Evolutionary conservation across 2,797 vertebrate genomes (phyloP), one percentile per base, ranked within the genome.

Genomic region (Cirrhinus molitorella): DNA sequence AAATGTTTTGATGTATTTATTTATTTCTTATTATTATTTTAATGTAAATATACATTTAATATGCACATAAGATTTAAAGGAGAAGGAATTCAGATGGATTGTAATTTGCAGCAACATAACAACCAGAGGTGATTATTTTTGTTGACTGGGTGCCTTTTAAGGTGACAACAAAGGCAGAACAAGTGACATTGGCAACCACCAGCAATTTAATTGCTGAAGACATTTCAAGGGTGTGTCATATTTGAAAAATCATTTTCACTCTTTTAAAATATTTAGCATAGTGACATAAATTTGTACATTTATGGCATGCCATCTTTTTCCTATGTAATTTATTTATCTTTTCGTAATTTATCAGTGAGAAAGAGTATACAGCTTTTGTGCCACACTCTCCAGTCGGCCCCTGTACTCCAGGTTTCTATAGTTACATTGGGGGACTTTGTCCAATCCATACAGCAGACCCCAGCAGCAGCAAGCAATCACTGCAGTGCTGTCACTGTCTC

Each of bases 401-500:
- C 90, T 87, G 90, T 96, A 96, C 89, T 96, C 96, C 86, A 96
- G 93, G 11, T 92, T 88, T 43, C 16, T 61, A 86, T 96, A 93
- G 91, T 97, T 96, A 72, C 91, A 87, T 21, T 91, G 71, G 0
- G 95, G 95, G 75, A 96, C 94, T 5, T 92, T 92, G 5, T 88
- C 25, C 8, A 91, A 91, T 43, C 95, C 94, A 0, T 96, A 84
- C 19, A 93, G 89, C 31, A 95, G 90, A 72, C 96, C 96, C 95
- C 95, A 97, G 70, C 93, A 95, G 85, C 95, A 95, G 86, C 94
- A 94, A 1, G 95, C 96, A 0, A 96, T 96, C 72, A 95, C 94
- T 0, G 95, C 96, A 0, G 96, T 96, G 81, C 95, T 96, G 91
- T 96, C 96, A 2, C 96, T 96, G 93, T 96, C 96, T 12, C 96